Evolutionary conservation across 2,888 invertebrate species (phyloP), one percentile per base, ranked within the genome.

Genomic region (Vannuccia rotundouncinata): DNA sequence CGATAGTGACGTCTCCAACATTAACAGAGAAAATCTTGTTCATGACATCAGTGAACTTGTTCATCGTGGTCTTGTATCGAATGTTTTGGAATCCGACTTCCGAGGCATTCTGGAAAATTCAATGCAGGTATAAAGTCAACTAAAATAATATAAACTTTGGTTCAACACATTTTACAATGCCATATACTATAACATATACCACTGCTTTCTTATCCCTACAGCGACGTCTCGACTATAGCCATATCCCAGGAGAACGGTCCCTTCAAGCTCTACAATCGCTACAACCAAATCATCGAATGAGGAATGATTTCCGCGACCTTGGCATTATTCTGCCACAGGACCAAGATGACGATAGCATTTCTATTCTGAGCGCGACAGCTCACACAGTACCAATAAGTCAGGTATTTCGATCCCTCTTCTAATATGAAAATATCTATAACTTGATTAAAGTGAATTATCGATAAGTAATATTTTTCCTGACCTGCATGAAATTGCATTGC

Each of bases 41-140:
- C 83, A 84, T 30, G 87, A 88, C 74, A 86, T 88, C 79, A 86
- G 86, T 81, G 87, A 87, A 78, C 84, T 87, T 2, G 84, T 87
- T 1, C 87, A 87, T 79, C 82, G 83, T 17, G 84, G 85, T 79
- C 84, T 87, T 0, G 87, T 88, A 25, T 85, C 87, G 0, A 84
- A 84, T 1, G 83, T 86, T 0, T 83, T 88, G 1, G 84, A 84
- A 13, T 84, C 86, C n/a, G 84, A 84, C 31, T 86, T 87, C 83
- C 83, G 88, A 45, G 84, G 83, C 76, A 82, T 83, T 1, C 83
- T 87, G 60, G 87, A 87, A 81, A 74, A 85, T 0, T 83, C 83
- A 60, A 82, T 86, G 79, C 83, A 84, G 84, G 86, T 86, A 22
- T n/a, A n/a, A n/a, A n/a, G n/a, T n/a, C n/a, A n/a, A n/a, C n/a